Evolutionary conservation across 2,113 vertebrate species (phyloP).

Genomic region (Zingel zingel): DNA sequence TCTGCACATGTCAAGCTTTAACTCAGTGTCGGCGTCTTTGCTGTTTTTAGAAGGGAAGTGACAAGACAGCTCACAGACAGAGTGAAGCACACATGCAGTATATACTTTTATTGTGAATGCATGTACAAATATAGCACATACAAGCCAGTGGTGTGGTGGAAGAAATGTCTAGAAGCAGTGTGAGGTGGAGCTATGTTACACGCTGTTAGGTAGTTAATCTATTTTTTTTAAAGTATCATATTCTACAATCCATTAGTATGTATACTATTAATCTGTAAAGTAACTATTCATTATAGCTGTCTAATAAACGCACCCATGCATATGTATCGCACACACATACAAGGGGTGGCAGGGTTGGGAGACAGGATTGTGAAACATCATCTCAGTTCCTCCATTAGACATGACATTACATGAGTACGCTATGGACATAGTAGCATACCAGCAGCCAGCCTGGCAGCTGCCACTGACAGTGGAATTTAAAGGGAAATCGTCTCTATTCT

Average conservation of each 20-base stretch:
- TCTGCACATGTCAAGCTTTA: neutral
- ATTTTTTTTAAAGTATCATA: neutral
- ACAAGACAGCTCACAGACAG: neutral
- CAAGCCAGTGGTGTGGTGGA: neutral
- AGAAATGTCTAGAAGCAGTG: neutral
- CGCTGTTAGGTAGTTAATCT: neutral
- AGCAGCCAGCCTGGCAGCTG: constrained; percentile 40
- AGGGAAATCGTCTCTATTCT: constrained; percentile 31
- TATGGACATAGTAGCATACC: constrained; percentile 47
- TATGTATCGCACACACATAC: neutral
- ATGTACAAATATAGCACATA: neutral
- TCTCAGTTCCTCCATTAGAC: constrained; percentile 31
- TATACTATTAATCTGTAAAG: constrained; percentile 5
- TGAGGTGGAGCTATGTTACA: neutral
- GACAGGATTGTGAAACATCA: constrained; percentile 43
- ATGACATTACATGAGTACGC: constrained; percentile 25
- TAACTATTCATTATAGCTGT: neutral
- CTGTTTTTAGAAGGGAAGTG: constrained; percentile 6
- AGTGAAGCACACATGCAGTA: neutral
- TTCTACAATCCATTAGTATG: neutral
- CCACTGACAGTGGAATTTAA: constrained; percentile 26
- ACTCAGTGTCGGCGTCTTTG: neutral
- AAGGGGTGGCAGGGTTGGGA: neutral
- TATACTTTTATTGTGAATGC: neutral
- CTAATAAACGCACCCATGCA: neutral